Evolutionary conservation across 2,113 vertebrate genomes (phyloP).

Genomic region (Toxotes chatareus): DNA sequence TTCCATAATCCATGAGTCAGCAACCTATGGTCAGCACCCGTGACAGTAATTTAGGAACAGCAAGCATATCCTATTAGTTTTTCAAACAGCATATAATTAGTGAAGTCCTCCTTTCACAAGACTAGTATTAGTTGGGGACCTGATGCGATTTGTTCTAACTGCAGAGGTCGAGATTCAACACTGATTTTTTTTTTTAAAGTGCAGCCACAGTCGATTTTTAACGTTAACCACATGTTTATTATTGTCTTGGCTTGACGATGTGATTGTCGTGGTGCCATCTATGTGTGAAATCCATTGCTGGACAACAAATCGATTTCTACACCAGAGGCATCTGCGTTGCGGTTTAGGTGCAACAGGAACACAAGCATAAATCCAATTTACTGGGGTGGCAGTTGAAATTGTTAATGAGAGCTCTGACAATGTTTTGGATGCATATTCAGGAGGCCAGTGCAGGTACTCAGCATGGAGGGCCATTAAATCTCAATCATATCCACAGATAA

Average conservation of each 20-base stretch:
- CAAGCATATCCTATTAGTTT: constrained; percentile 32
- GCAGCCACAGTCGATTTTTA: no score
- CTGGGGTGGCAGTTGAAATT: constrained; percentile 12
- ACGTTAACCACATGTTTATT: no score
- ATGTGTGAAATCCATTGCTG: background rate
- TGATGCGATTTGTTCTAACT: background rate
- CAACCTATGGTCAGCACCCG: constrained; percentile 28
- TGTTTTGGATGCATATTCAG: background rate
- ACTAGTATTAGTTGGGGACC: background rate
- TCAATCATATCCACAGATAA: background rate
- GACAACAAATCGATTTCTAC: background rate
- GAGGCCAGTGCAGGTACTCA: background rate
- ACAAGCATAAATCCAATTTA: constrained; percentile 3
- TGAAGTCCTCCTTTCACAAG: background rate
- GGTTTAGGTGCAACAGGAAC: background rate
- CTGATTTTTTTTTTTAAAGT: no score
- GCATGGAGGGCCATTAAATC: background rate
- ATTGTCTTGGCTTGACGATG: background rate
- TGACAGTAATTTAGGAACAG: constrained; percentile 16
- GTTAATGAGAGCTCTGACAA: background rate
- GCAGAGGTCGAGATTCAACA: background rate
- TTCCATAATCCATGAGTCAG: constrained; percentile 48
- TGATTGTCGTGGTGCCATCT: background rate
- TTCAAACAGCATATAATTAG: constrained; percentile 19
- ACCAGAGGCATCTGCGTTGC: background rate